These are phyloP conservation scores for Vanacampus margaritifer DNA, from an alignment of 2,113 vertebrate species.

Conservation along the genomic window DNA sequence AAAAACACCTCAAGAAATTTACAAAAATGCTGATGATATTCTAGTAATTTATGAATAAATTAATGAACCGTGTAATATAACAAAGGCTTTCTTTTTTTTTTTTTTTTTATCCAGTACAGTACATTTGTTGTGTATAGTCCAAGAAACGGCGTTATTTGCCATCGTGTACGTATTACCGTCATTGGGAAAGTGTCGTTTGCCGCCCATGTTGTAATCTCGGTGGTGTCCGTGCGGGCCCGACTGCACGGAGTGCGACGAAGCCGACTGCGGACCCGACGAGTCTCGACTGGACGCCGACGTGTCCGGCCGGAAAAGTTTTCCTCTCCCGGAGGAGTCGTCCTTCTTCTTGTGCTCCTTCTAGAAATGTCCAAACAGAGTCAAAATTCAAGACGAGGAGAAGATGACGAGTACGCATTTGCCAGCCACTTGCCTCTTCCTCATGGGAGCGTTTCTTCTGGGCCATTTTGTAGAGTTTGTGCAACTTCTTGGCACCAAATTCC, in stretches of 20 bases:
- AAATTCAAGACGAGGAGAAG: background rate
- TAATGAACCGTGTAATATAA: too few species aligned
- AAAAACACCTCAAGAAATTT: too few species aligned
- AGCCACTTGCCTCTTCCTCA: conserved; percentile 84
- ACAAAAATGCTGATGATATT: too few species aligned
- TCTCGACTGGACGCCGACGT: conserved; percentile 87
- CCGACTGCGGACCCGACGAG: conserved; percentile 77
- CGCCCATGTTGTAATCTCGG: conserved; percentile 81
- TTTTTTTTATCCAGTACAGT: too few species aligned
- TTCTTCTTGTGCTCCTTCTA: conserved; percentile 91
- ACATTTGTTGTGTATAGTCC: too few species aligned
- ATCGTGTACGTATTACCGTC: conserved; percentile 75
- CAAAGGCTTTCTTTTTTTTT: too few species aligned
- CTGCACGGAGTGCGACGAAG: conserved; percentile 70
- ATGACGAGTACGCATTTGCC: background rate
- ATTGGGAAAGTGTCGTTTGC: conserved; percentile 87
- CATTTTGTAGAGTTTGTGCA: conserved; percentile 98
- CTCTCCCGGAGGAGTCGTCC: conserved; percentile 77
- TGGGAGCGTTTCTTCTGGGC: conserved; percentile 95
- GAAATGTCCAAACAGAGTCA: conserved; percentile 9
- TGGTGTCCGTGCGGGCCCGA: conserved; percentile 82
- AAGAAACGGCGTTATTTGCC: too few species aligned
- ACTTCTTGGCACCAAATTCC: conserved; percentile 93
- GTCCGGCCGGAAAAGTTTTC: conserved; percentile 85
- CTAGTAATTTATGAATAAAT: too few species aligned